Evolutionary conservation across 1,140 invertebrate species (phyloP).

Genomic region (Prorops nasuta): DNA sequence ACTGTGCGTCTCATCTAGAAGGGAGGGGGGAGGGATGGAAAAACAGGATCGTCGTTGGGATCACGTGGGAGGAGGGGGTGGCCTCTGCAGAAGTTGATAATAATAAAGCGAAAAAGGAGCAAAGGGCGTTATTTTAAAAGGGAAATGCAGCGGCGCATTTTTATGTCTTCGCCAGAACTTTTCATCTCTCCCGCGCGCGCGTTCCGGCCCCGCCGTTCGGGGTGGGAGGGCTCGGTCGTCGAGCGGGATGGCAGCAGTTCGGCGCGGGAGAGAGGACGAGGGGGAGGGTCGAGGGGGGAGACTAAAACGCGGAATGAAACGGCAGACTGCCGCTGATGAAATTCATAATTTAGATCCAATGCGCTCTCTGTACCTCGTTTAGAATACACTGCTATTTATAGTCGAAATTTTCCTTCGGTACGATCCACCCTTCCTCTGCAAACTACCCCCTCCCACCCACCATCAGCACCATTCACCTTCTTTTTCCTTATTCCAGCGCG

Average conservation of each 20-base stretch:
- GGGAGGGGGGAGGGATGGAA: conserved; percentile 6
- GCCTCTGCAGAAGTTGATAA: conserved; percentile 50
- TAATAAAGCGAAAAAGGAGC: conserved; percentile 56
- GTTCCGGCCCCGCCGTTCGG: conserved; percentile 11
- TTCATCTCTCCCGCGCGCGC: conserved; percentile 45
- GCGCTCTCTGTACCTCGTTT: conserved; percentile 57
- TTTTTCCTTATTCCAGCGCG: neutral
- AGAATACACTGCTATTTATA: conserved; percentile 59
- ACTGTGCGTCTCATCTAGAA: conserved; percentile 1
- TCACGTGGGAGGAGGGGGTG: conserved; percentile 5
- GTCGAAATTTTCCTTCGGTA: conserved; percentile 54
- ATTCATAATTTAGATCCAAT: conserved; percentile 60
- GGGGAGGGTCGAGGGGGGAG: conserved; percentile 25
- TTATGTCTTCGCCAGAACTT: conserved; percentile 59
- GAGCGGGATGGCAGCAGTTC: conserved; percentile 7
- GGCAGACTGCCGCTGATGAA: conserved; percentile 57
- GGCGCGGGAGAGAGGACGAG: conserved; percentile 12
- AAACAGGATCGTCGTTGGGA: no score
- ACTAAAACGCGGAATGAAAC: conserved; percentile 56
- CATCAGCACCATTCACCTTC: conserved; percentile 6
- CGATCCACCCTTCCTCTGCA: conserved; percentile 20
- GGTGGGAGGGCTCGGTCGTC: conserved; percentile 1
- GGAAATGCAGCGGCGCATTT: conserved; percentile 56
- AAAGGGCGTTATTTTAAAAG: conserved; percentile 57
- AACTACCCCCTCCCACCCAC: neutral